Conservation (phyloP, 2,888 invertebrate species). For the Lissocephala sabroskyi region DNA sequence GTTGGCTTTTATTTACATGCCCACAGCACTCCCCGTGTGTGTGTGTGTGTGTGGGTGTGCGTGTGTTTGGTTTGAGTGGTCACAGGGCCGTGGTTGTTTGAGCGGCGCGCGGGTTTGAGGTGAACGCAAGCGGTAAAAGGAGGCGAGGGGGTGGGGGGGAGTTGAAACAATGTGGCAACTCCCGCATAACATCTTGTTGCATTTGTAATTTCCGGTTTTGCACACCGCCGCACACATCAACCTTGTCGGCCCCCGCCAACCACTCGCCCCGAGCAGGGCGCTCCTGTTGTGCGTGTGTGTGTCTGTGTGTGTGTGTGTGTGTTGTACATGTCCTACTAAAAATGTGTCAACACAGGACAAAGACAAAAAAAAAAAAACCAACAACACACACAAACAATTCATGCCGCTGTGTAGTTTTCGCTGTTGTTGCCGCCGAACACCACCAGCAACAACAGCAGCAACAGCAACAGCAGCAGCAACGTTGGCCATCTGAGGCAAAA, state of each 20-base stretch:
- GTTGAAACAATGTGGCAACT: conserved; percentile 40
- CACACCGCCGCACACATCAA: conserved; percentile 18
- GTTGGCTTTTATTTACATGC: too few relatives aligned
- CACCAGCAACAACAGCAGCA: conserved; percentile 19
- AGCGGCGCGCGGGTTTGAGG: too few relatives aligned
- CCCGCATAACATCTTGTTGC: conserved; percentile 61
- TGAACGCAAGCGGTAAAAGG: background rate
- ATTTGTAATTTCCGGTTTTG: conserved; percentile 59
- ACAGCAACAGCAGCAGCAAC: conserved; percentile 7
- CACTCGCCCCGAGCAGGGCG: too few relatives aligned
- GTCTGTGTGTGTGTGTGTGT: background rate
- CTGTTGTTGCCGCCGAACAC: background rate
- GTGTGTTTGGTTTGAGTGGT: too few relatives aligned
- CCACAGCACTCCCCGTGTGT: too few relatives aligned
- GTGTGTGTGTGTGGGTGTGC: conserved; percentile 22
- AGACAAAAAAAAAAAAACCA: too few relatives aligned
- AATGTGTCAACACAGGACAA: conserved; percentile 59
- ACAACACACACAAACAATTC: conserved; percentile 55
- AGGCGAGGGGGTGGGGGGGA: conserved; percentile 22
- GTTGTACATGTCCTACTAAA: conserved; percentile 31
- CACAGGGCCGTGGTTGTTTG: too few relatives aligned
- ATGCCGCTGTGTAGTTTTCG: conserved; percentile 31
- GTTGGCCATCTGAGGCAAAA: background rate
- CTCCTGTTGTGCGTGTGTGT: background rate
- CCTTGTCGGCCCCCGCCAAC: too few relatives aligned